Evolutionary conservation across 2,113 vertebrate genomes (phyloP).

Genomic region (Riparia riparia): DNA sequence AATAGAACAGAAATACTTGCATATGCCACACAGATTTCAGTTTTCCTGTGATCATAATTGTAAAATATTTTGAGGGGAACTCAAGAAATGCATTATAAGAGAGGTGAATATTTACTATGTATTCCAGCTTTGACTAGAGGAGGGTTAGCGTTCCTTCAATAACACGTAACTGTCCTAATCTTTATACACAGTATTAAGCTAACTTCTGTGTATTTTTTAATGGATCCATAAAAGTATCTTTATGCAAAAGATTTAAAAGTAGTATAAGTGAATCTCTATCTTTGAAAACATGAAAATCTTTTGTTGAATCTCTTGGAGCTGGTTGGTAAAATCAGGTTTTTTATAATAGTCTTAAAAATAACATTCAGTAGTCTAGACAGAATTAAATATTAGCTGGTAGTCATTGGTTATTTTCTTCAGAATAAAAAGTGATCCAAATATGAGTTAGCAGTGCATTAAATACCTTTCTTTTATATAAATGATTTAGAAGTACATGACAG

Average conservation of each 20-base stretch:
- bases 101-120: not conserved
- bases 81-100: not conserved
- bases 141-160: not conserved
- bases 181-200: not conserved
- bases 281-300: not conserved
- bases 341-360: not conserved
- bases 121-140: not conserved
- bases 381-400: constrained; percentile 32
- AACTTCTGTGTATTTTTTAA: not conserved
- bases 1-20: not conserved
- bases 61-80: not conserved
- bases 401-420: constrained; percentile 38
- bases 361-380: not conserved
- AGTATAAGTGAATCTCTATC: not conserved
- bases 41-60: not conserved
- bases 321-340: not conserved
- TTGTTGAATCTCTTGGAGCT: not conserved
- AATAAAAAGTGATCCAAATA: constrained; percentile 16
- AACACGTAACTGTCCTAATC: not conserved
- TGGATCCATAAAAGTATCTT: not conserved
- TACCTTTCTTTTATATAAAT: constrained; percentile 52
- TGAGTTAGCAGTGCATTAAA: constrained; percentile 55
- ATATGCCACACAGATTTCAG: not conserved
- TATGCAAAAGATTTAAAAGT: not conserved
- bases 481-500: constrained; percentile 45